A percentile compares a stretch with the other conserved stretches of the same genome.
Evolutionary conservation across 2,113 vertebrate species (phyloP).

Genomic region (Labeo catla): DNA sequence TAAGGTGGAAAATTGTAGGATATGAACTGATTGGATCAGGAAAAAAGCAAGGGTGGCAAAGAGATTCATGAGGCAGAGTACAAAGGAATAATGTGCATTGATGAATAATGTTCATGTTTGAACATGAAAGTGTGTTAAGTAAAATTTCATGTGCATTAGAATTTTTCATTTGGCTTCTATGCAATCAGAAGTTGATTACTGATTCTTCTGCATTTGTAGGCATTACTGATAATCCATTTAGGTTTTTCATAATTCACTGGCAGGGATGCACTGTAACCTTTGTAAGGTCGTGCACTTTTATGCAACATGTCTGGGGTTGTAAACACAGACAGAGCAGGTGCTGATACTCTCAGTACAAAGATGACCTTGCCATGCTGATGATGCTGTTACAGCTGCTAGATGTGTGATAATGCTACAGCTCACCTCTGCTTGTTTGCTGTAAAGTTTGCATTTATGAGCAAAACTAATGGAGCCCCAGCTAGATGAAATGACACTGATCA

Average conservation of each 20-base stretch:
- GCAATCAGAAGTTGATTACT: neutral
- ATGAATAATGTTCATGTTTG: neutral
- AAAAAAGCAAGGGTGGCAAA: neutral
- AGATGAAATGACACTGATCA: conserved; percentile 34
- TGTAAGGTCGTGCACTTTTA: conserved; percentile 34
- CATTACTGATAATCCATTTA: neutral
- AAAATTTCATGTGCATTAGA: neutral
- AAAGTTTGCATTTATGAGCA: conserved; percentile 36
- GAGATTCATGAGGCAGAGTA: neutral
- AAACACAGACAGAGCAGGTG: conserved; percentile 43
- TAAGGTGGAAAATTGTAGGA: neutral
- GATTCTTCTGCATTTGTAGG: neutral
- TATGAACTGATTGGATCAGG: neutral
- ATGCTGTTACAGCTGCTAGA: conserved; percentile 42
- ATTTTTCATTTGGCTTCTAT: neutral
- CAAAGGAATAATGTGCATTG: neutral
- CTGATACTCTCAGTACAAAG: conserved; percentile 51
- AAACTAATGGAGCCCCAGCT: conserved; percentile 17
- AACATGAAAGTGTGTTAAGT: neutral
- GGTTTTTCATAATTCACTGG: conserved; percentile 15
- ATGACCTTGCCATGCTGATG: conserved; percentile 59
- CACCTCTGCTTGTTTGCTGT: conserved; percentile 48
- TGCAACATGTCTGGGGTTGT: conserved; percentile 40
- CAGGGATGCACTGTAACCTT: conserved; percentile 42
- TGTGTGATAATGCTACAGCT: conserved; percentile 22